Conservation (phyloP, 2,888 invertebrate species). For the Physocephala rufipes region DNA sequence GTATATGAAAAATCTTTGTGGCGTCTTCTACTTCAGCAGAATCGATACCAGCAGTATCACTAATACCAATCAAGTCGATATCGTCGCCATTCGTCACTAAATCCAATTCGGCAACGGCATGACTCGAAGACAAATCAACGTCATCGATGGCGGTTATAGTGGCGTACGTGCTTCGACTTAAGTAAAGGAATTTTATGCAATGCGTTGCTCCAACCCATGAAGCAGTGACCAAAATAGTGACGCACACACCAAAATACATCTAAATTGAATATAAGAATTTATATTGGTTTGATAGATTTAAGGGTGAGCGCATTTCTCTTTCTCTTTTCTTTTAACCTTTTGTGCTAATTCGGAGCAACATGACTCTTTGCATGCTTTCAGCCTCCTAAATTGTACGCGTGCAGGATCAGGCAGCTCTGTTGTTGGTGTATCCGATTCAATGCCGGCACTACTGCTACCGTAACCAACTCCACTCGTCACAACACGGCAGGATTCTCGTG, state of each 20-base stretch:
- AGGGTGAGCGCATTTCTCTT: neutral
- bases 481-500: slow-evolving; percentile 44
- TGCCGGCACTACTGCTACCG: slow-evolving; percentile 51
- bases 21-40: slow-evolving; percentile 59
- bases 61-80: slow-evolving; percentile 51
- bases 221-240: slow-evolving; percentile 84
- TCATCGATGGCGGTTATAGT: slow-evolving; percentile 52
- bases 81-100: slow-evolving; percentile 43
- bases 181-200: slow-evolving; percentile 86
- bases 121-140: slow-evolving; percentile 46
- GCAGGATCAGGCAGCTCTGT: slow-evolving; percentile 51
- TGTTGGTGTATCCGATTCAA: slow-evolving; percentile 55
- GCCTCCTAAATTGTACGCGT: slow-evolving; percentile 56
- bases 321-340: slow-evolving; percentile 70
- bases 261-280: slow-evolving; percentile 55
- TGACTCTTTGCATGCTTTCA: slow-evolving; percentile 73
- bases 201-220: slow-evolving; percentile 95
- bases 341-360: slow-evolving; percentile 85
- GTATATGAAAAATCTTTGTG: slow-evolving; percentile 63
- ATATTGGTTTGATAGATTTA: neutral
- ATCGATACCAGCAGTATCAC: slow-evolving; percentile 54
- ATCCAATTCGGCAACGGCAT: slow-evolving; percentile 50
- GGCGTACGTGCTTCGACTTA: slow-evolving; percentile 64
- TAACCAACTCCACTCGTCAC: slow-evolving; percentile 41
- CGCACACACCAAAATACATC: slow-evolving; percentile 90